Percentiles rank a stretch among this genome's conserved stretches.
These are phyloP conservation scores for Acronicta alni DNA, from an alignment of 2,888 invertebrate species.

Conservation along the genomic window DNA sequence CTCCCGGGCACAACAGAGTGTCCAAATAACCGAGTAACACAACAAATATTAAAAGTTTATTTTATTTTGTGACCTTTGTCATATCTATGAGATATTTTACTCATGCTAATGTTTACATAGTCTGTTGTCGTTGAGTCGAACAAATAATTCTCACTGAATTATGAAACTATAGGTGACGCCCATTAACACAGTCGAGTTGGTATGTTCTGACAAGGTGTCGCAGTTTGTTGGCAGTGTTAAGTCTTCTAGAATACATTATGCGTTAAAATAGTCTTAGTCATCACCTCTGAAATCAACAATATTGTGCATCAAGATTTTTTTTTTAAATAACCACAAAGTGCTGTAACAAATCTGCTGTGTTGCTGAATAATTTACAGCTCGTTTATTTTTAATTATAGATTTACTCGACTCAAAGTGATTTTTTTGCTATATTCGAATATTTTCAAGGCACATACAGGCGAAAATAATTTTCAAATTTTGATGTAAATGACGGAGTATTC, in stretches of 20 bases:
- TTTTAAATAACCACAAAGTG: constrained; percentile 48
- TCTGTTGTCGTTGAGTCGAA: constrained; percentile 10
- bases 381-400: constrained; percentile 37
- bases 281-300: constrained; percentile 40
- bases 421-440: too few species aligned
- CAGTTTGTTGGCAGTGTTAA: constrained; percentile 36
- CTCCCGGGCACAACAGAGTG: constrained; percentile 62
- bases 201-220: constrained; percentile 19
- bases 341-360: constrained; percentile 51
- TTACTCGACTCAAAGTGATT: constrained; percentile 11
- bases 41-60: constrained; percentile 52
- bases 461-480: too few species aligned
- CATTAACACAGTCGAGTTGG: constrained; percentile 12
- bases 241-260: constrained; percentile 47
- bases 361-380: constrained; percentile 37
- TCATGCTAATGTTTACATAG: constrained; percentile 29
- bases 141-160: constrained; percentile 39
- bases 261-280: constrained; percentile 47
- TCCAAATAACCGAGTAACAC: constrained; percentile 54
- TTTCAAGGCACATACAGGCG: too few species aligned
- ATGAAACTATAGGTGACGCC: constrained; percentile 41
- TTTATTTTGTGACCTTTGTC: constrained; percentile 50
- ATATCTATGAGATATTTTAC: constrained; percentile 32
- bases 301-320: constrained; percentile 53
- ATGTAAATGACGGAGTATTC: constrained; percentile 7